Percentiles rank a stretch among this genome's conserved stretches.
Conservation (phyloP, 2,113 vertebrate genomes). For the Protobothrops flavoviridis region DNA sequence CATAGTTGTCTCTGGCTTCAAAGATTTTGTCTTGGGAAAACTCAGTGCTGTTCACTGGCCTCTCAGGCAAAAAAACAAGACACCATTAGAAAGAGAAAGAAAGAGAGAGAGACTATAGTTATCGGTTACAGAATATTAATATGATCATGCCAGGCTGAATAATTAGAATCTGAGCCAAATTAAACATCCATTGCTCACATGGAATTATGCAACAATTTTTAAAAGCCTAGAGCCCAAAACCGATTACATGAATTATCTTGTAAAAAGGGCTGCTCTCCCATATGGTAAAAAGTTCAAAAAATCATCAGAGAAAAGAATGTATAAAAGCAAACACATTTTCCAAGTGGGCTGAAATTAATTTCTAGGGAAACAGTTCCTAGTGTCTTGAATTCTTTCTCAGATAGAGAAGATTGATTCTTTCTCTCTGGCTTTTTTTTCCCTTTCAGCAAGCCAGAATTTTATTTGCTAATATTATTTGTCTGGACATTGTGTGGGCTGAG, state of each 20-base stretch:
- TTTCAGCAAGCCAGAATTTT: not conserved
- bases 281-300: not conserved
- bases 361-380: not conserved
- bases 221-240: not conserved
- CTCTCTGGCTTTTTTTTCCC: not conserved
- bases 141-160: not conserved
- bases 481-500: not conserved
- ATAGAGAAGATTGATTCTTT: not conserved
- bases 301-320: not conserved
- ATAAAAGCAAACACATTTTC: not conserved
- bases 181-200: not conserved
- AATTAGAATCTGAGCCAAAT: not conserved
- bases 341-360: not conserved
- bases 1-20: not conserved
- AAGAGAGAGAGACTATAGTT: not conserved
- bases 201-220: not conserved
- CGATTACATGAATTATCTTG: not conserved
- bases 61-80: not conserved
- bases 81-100: not conserved
- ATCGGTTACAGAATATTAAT: not conserved
- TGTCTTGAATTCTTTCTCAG: not conserved
- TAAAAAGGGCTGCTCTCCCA: not conserved
- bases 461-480: not conserved
- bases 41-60: not conserved
- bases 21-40: not conserved